These are phyloP conservation scores for Zoroaster sp. DNA, from an alignment of 53 echinoderm and acorn worm genomes.

Conservation along the genomic window DNA sequence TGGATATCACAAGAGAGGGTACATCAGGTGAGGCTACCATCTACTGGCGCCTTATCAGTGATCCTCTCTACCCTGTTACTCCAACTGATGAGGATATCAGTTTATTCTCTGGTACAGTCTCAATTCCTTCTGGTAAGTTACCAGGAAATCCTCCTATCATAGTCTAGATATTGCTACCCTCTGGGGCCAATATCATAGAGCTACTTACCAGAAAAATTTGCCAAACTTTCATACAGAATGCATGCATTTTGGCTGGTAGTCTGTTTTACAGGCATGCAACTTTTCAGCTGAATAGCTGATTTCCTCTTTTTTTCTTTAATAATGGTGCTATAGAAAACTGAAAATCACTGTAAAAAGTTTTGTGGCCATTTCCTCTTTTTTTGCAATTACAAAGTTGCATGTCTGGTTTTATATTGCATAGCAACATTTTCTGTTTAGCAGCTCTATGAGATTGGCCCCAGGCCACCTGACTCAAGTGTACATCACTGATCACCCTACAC, in stretches of 20 bases:
- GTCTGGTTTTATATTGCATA: too few relatives aligned
- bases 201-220: not conserved
- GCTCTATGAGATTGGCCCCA: too few relatives aligned
- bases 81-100: slow-evolving; percentile 56
- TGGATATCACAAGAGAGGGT: slow-evolving; percentile 86
- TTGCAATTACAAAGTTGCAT: too few relatives aligned
- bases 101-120: slow-evolving; percentile 60
- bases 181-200: not conserved
- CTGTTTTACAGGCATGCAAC: not conserved
- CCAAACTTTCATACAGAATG: too few relatives aligned
- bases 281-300: not conserved
- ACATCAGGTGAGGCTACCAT: slow-evolving; percentile 76
- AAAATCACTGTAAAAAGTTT: too few relatives aligned
- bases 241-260: not conserved
- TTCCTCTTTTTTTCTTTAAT: too few relatives aligned
- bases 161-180: too few relatives aligned
- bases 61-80: not conserved
- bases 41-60: slow-evolving; percentile 59
- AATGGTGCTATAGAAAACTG: too few relatives aligned
- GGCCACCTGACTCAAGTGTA: too few relatives aligned
- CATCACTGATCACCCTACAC: too few relatives aligned
- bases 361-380: too few relatives aligned
- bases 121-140: slow-evolving; percentile 74
- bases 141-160: not conserved
- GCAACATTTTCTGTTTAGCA: too few relatives aligned